Percentiles rank a stretch among this genome's conserved stretches.
Conservation (phyloP, 2,113 vertebrate species). For the Bombycilla garrulus region DNA sequence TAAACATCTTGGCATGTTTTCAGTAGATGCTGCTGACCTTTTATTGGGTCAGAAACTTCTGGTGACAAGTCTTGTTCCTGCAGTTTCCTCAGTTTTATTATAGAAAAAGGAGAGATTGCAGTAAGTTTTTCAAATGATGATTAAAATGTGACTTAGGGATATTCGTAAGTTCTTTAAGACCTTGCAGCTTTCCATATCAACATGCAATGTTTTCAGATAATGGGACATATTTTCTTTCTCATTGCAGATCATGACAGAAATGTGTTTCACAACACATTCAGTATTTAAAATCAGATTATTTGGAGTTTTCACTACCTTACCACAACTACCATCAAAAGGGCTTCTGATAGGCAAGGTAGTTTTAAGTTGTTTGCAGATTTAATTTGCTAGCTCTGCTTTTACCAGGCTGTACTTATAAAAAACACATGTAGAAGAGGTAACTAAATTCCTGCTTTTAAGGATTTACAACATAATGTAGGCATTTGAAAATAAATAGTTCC, state of each 20-base stretch:
- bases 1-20: not conserved
- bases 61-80: not conserved
- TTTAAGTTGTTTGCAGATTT: not conserved
- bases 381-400: not conserved
- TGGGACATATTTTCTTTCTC: not conserved
- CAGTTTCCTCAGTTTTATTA: not conserved
- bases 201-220: not conserved
- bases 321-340: not conserved
- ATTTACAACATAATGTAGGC: not conserved
- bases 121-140: not conserved
- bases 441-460: not conserved
- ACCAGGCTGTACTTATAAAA: not conserved
- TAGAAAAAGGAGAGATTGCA: not conserved
- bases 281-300: not conserved
- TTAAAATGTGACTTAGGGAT: not conserved
- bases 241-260: not conserved
- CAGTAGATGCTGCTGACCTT: not conserved
- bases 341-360: not conserved
- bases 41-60: not conserved
- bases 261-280: not conserved
- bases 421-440: not conserved
- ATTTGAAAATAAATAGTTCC: not conserved
- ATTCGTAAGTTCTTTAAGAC: not conserved
- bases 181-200: not conserved
- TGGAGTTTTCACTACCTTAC: not conserved